Percentiles rank a stretch among this genome's conserved stretches.
These are phyloP conservation scores for Epizoanthus ramosus DNA, from an alignment of 92 coral and sea anemone species.

Conservation along the genomic window DNA sequence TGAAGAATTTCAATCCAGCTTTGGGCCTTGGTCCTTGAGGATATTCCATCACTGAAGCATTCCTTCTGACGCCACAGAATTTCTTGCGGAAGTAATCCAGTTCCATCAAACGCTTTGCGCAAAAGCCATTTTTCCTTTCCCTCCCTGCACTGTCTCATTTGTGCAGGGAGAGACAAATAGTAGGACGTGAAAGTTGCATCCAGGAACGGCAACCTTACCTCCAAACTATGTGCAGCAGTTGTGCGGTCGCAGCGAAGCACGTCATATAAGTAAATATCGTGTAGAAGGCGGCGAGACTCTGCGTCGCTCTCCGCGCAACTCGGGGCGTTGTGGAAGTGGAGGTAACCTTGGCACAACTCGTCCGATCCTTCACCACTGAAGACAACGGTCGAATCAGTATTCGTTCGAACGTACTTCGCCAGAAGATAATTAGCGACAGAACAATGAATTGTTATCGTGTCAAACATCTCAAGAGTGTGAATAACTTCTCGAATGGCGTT, in stretches of 20 bases:
- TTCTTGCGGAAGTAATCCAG: constrained; percentile 84
- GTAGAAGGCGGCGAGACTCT: constrained; percentile 84
- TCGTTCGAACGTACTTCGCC: constrained; percentile 80
- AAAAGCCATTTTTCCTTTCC: constrained; percentile 88
- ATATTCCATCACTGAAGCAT: constrained; percentile 95
- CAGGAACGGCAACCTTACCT: constrained; percentile 92
- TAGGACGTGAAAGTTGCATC: constrained; percentile 94
- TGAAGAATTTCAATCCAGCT: constrained; percentile 95
- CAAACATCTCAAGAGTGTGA: constrained; percentile 87
- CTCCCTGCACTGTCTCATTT: constrained; percentile 81
- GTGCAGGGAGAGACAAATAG: constrained; percentile 84
- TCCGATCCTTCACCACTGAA: constrained; percentile 98
- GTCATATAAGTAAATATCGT: constrained; percentile 85
- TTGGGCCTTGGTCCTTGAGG: constrained; percentile 84
- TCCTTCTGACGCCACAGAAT: constrained; percentile 98
- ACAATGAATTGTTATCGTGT: constrained; percentile 85
- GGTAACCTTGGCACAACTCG: constrained; percentile 95
- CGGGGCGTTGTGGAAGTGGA: constrained; percentile 97
- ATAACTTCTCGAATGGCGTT: constrained; percentile 91
- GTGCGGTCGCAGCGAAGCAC: constrained; percentile 97
- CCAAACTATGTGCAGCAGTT: constrained; percentile 92
- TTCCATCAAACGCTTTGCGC: constrained; percentile 87
- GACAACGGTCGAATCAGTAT: constrained; percentile 91
- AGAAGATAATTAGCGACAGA: constrained; percentile 93
- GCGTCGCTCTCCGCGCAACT: constrained; percentile 78